Conservation (phyloP, 2,888 invertebrate species). For the Acrobasis repandana region DNA sequence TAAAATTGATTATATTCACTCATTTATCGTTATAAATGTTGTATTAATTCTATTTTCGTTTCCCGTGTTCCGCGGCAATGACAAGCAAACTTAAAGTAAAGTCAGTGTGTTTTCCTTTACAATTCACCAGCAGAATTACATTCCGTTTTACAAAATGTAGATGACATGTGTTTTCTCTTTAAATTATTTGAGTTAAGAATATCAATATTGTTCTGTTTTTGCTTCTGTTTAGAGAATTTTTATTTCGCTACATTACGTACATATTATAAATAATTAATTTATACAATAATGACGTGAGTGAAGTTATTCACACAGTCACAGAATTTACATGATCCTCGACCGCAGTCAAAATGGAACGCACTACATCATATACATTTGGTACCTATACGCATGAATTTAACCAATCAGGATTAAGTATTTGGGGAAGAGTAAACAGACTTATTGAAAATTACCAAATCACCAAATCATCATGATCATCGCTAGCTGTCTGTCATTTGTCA, state of each 20-base stretch:
- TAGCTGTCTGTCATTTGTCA: too few relatives aligned
- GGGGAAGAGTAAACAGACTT: neutral
- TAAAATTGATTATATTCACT: constrained; percentile 28
- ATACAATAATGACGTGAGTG: too few relatives aligned
- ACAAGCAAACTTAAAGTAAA: constrained; percentile 54
- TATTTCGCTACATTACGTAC: too few relatives aligned
- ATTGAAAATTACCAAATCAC: constrained; percentile 12
- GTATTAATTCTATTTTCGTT: constrained; percentile 26
- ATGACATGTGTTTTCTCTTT: too few relatives aligned
- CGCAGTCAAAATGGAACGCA: too few relatives aligned
- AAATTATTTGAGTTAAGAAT: too few relatives aligned
- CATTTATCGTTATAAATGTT: constrained; percentile 32
- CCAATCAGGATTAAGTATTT: neutral
- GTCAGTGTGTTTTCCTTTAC: constrained; percentile 29
- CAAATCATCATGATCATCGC: neutral
- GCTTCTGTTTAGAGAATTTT: too few relatives aligned
- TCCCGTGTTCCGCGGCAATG: constrained; percentile 54
- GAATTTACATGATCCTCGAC: too few relatives aligned
- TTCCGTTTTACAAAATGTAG: constrained; percentile 6
- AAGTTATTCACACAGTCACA: too few relatives aligned
- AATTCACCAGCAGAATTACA: neutral
- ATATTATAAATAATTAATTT: too few relatives aligned
- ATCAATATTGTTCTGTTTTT: too few relatives aligned
- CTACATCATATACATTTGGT: too few relatives aligned
- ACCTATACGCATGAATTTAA: neutral